Evolutionary conservation across 2,888 invertebrate species (phyloP).

Genomic region (Amblyjoppa proteus): DNA sequence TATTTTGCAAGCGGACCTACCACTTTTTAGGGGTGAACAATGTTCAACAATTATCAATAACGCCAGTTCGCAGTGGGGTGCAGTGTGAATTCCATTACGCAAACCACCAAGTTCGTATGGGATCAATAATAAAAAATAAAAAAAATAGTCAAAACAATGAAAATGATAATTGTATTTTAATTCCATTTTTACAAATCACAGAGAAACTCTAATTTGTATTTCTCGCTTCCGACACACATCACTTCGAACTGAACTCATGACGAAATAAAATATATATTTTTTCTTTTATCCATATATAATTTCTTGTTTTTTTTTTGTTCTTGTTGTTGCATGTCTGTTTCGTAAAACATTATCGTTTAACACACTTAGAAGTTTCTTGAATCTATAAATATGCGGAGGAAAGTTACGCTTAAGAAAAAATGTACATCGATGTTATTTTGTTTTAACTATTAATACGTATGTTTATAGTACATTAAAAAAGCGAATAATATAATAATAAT

Average conservation of each 20-base stretch:
- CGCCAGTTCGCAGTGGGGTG: not conserved
- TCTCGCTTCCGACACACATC: constrained; percentile 72
- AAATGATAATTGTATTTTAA: constrained; percentile 71
- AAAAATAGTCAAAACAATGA: constrained; percentile 63
- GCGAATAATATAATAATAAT: constrained; percentile 66
- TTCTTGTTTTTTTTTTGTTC: constrained; percentile 65
- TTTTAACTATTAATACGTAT: constrained; percentile 65
- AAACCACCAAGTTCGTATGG: not conserved
- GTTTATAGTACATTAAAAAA: constrained; percentile 64
- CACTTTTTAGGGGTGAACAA: no score
- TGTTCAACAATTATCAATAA: not conserved
- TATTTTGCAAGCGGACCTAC: no score
- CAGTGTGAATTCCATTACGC: not conserved
- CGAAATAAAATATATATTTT: constrained; percentile 81
- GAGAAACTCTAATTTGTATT: constrained; percentile 79
- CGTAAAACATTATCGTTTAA: constrained; percentile 80
- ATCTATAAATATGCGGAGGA: constrained; percentile 80
- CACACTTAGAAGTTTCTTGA: constrained; percentile 81
- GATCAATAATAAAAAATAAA: not conserved
- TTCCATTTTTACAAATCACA: constrained; percentile 79
- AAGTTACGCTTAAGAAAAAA: constrained; percentile 78
- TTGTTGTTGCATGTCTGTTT: constrained; percentile 65
- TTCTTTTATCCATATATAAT: constrained; percentile 72
- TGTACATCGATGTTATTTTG: constrained; percentile 78
- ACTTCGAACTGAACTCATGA: constrained; percentile 78